phyloP scores from a whole-genome alignment of 2,113 vertebrate species.

The Fulmarus glacialis region DNA sequence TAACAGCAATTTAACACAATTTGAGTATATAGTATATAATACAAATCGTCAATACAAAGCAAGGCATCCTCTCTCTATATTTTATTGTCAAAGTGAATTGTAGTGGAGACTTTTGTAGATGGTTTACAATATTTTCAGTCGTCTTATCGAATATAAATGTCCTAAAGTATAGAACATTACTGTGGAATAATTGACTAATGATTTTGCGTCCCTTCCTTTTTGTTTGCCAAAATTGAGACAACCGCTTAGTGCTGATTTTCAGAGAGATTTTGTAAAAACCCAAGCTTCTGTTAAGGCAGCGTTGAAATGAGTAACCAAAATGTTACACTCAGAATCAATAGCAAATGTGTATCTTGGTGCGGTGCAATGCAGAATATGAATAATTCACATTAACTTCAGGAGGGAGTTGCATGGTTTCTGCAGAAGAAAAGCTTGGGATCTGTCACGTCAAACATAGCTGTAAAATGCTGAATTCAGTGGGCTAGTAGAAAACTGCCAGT shows the following conservation, averaged over 20 bases:
- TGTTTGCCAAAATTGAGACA: not conserved
- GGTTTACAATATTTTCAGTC: not conserved
- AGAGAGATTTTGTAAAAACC: not conserved
- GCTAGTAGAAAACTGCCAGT: conserved; percentile 47
- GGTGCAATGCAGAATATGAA: not conserved
- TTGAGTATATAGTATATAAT: not conserved
- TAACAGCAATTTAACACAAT: not conserved
- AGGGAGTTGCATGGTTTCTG: conserved; percentile 4
- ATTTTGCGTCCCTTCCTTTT: not conserved
- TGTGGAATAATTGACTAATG: not conserved
- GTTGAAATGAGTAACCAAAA: not conserved
- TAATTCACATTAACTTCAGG: conserved; percentile 1
- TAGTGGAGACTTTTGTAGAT: not conserved
- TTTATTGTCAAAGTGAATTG: not conserved
- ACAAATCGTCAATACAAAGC: not conserved
- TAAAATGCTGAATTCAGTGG: conserved; percentile 51
- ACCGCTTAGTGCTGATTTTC: not conserved
- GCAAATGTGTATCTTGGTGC: not conserved
- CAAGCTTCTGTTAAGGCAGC: not conserved
- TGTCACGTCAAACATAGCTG: not conserved
- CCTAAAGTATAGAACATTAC: not conserved
- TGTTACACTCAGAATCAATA: not conserved
- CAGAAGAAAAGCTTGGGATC: not conserved
- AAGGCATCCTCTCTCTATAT: not conserved
- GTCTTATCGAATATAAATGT: not conserved